These are phyloP conservation scores for Rhodophaea formosa DNA, from an alignment of 2,888 invertebrate species.

Conservation along the genomic window DNA sequence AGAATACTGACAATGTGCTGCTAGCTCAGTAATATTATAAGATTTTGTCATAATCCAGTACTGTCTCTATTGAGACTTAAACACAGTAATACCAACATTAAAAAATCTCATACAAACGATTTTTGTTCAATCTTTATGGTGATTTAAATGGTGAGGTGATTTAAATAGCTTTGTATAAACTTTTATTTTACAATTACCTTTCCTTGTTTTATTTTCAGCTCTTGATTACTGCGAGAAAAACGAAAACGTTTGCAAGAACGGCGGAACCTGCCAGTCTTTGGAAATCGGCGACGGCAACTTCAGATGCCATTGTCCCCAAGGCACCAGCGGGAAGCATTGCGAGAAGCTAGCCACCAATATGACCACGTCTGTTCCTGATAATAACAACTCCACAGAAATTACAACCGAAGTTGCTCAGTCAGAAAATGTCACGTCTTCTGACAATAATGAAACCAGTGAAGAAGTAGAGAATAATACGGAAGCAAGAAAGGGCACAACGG, in stretches of 20 bases:
- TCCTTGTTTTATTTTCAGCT: slow-evolving; percentile 74
- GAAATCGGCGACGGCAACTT: slow-evolving; percentile 88
- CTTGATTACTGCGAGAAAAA: slow-evolving; percentile 92
- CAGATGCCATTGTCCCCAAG: slow-evolving; percentile 88
- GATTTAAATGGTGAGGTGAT: no score
- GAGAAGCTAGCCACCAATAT: slow-evolving; percentile 78
- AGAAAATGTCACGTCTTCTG: not conserved
- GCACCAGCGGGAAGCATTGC: slow-evolving; percentile 88
- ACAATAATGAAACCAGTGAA: slow-evolving; percentile 23
- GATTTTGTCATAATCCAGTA: no score
- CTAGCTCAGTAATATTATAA: no score
- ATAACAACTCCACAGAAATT: slow-evolving; percentile 32
- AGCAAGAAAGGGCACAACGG: slow-evolving; percentile 20
- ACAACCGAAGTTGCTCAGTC: slow-evolving; percentile 20
- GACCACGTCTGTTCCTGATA: slow-evolving; percentile 39
- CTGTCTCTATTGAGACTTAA: no score
- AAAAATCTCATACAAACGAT: no score
- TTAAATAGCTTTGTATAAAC: no score
- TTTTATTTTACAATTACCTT: not conserved
- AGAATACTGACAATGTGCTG: no score
- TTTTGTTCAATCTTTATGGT: no score
- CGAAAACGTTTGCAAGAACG: slow-evolving; percentile 87
- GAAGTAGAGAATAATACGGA: slow-evolving; percentile 20
- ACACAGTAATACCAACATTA: no score
- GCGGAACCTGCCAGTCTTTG: slow-evolving; percentile 89